Evolutionary conservation across 2,797 vertebrate genomes (phyloP).

Genomic region (Poliocrania exsul): DNA sequence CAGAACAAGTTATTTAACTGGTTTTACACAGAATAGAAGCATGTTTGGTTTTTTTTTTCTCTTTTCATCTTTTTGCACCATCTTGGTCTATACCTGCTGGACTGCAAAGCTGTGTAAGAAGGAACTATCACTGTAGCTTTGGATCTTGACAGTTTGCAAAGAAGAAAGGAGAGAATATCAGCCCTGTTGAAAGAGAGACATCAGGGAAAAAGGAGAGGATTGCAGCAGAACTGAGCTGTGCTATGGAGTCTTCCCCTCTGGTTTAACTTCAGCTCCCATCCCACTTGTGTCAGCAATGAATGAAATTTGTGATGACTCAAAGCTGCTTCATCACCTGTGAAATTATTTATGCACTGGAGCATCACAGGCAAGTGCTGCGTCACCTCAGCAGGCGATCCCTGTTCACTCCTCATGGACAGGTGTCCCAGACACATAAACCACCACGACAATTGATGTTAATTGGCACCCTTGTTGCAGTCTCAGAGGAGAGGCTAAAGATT

Average conservation of each 20-base stretch:
- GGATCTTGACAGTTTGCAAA: neutral
- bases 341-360: neutral
- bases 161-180: neutral
- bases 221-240: neutral
- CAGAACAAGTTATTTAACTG: neutral
- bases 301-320: neutral
- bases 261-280: neutral
- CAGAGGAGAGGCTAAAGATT: conserved; percentile 33
- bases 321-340: neutral
- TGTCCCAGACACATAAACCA: conserved; percentile 6
- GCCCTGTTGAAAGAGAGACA: neutral
- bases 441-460: conserved; percentile 28
- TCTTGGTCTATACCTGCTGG: neutral
- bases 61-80: neutral
- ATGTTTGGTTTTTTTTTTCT: neutral
- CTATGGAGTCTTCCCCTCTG: neutral
- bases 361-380: neutral
- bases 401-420: neutral
- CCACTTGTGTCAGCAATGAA: neutral
- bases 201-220: neutral
- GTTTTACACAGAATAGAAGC: neutral
- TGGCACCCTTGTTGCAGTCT: conserved; percentile 18
- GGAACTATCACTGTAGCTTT: neutral
- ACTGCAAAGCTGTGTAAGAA: neutral
- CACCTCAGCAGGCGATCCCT: neutral